Evolutionary conservation across 2,888 invertebrate genomes (phyloP), one percentile per base, ranked within the genome.

Genomic region (Rhyacophila evoluta): DNA sequence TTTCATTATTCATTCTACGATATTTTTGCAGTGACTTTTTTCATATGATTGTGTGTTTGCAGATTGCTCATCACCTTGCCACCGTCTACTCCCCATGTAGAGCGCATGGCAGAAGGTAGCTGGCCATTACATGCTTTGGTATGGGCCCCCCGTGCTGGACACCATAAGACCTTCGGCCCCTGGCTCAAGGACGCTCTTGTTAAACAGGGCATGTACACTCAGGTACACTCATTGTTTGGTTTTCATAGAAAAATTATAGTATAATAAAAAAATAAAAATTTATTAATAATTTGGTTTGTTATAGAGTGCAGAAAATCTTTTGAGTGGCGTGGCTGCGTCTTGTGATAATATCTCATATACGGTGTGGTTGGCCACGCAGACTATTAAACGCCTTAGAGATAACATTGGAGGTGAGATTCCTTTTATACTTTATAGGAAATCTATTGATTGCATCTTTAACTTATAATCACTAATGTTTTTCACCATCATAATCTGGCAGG

Each of bases 141-240:
- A 8, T 98, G 98, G 98, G 95, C 96, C 3, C 95, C 97, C 3
- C 90, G 97, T 68, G 93, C 96, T 0, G 93, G 93, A 37, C 94
- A 95, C 86, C 92, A 91, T 81, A 95, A 96, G 87, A 93, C 94
- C 3, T 96, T 95, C 86, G 93, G 93, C 83, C 93, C 95, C 41
- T 98, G 97, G 95, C 92, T 97, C 84, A 97, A 97, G 85, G 97
- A 98, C 85, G 96, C 95, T 76, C 91, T 98, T 1, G 95, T 96
- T 4, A 96, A 96, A 84, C 97, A 97, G 89, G 96, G 96, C 80
- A 94, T 96, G 93, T 96, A 95, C 83, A 95, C 95, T 0, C 95
- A 95, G 88, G 89, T 89, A 28, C n/a, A n/a, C n/a, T n/a, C n/a
- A n/a, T n/a, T n/a, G n/a, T n/a, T n/a, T n/a, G n/a, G n/a, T n/a